Evolutionary conservation across 2,113 vertebrate genomes (phyloP), one percentile per base, ranked within the genome.

Genomic region (Tragelaphus buxtoni): DNA sequence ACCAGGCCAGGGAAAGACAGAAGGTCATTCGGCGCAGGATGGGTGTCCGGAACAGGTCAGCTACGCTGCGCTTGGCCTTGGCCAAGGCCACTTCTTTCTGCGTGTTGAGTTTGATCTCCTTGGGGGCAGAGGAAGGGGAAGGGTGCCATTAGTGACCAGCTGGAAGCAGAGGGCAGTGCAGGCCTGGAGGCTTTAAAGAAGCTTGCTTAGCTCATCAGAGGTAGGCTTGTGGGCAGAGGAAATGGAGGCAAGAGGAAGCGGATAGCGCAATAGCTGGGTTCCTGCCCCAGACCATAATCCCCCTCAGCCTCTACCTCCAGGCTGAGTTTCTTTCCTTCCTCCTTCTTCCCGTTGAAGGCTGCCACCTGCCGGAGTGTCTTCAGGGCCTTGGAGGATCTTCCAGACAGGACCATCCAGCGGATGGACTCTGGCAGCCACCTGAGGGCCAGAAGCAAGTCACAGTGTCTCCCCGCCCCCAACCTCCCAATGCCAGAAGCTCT

Each of bases 381-480:
- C 28, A 99, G 97, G 0, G 99, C 99, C 90, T 96, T 94, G 1
- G 99, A 98, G 0, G 98, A 51, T 51, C 98, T 98, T 42, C 99
- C 99, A 9, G 96, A 98, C 13, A 99, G 92, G 32, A 99, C 98
- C 83, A 99, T 95, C 99, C 99, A 99, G 35, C 99, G 98, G 4
- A 99, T 98, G 0, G 99, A 99, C 97, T 99, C 99, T 49, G 99
- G 98, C 60, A 99, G 98, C 98, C 99, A 99, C 99, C 99, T 99
- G 97, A 55, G 90, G 32, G 82, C 24, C 84, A 94, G 90, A 90
- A 60, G 69, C 69, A 65, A 89, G 63, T 84, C 90, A 42, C 18
- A 82, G 45, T 3, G 61, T 49, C 77, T 58, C 10, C 35, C 30
- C 2, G 2, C 12, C 51, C 20, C 51, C 22, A 7, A 9, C 51